These are phyloP conservation scores for Heliothis subflexa DNA, from an alignment of 1,140 invertebrate genomes.

Conservation along the genomic window DNA sequence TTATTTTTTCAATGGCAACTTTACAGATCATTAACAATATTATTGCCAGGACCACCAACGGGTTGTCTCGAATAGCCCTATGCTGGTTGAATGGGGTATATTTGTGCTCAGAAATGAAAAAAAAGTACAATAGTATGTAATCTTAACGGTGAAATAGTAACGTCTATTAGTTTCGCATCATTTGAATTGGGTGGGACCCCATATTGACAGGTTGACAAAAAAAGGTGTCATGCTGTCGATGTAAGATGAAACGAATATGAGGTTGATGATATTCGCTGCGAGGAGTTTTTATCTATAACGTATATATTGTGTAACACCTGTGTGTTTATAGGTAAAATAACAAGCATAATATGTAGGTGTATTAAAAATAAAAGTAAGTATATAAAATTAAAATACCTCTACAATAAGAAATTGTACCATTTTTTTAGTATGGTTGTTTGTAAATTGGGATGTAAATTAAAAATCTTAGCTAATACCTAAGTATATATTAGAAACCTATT, in stretches of 20 bases:
- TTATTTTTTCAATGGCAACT: constrained; percentile 27
- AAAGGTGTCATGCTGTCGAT: not conserved
- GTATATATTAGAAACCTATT: too few species aligned
- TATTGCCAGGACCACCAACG: constrained; percentile 38
- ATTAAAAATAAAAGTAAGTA: too few species aligned
- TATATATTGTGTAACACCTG: too few species aligned
- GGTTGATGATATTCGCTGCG: not conserved
- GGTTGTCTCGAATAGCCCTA: constrained; percentile 3
- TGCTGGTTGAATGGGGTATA: constrained; percentile 3
- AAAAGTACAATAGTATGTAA: constrained; percentile 44
- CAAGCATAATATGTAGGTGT: too few species aligned
- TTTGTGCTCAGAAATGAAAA: constrained; percentile 12
- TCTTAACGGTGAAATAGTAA: constrained; percentile 55
- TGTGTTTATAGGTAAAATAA: too few species aligned
- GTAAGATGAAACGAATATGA: constrained; percentile 5
- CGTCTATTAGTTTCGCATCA: constrained; percentile 56
- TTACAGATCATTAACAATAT: constrained; percentile 32
- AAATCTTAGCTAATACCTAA: too few species aligned
- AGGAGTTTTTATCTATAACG: not conserved
- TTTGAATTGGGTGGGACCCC: constrained; percentile 11
- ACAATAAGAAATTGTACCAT: too few species aligned
- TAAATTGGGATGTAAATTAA: too few species aligned
- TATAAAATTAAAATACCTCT: too few species aligned
- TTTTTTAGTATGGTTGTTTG: too few species aligned
- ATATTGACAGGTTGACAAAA: constrained; percentile 50